phyloP scores from a whole-genome alignment of 2,113 vertebrate species.

The Meles meles region DNA sequence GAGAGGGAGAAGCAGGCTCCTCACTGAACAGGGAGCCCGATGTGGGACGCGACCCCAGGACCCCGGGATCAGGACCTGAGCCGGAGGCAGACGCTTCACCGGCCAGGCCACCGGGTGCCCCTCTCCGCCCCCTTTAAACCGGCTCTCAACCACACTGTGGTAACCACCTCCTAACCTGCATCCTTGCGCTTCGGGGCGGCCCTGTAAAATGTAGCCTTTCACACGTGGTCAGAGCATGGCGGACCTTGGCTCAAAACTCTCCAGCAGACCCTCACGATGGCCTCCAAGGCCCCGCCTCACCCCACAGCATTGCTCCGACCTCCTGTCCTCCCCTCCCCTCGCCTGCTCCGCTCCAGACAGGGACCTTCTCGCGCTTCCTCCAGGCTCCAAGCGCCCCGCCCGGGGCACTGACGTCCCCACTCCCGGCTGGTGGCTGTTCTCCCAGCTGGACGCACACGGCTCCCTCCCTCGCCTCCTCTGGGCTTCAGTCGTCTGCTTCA shows the following conservation, averaged over 20 bases:
- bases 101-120: too few species aligned
- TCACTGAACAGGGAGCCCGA: too few species aligned
- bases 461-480: neutral
- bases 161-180: neutral
- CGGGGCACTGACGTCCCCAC: neutral
- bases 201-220: neutral
- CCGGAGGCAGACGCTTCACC: too few species aligned
- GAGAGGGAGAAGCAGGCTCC: too few species aligned
- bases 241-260: neutral
- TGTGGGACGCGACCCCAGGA: too few species aligned
- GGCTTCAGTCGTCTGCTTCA: neutral
- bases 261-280: too few species aligned
- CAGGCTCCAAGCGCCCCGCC: neutral
- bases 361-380: neutral
- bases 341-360: neutral
- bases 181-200: neutral
- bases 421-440: neutral
- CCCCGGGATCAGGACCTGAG: too few species aligned
- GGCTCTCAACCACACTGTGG: neutral
- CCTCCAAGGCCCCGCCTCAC: neutral
- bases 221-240: neutral
- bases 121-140: neutral
- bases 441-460: too few species aligned
- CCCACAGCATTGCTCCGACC: neutral
- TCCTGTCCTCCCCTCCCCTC: neutral